phyloP scores from a whole-genome alignment of 1,140 invertebrate species.

The Drosophila triauraria region DNA sequence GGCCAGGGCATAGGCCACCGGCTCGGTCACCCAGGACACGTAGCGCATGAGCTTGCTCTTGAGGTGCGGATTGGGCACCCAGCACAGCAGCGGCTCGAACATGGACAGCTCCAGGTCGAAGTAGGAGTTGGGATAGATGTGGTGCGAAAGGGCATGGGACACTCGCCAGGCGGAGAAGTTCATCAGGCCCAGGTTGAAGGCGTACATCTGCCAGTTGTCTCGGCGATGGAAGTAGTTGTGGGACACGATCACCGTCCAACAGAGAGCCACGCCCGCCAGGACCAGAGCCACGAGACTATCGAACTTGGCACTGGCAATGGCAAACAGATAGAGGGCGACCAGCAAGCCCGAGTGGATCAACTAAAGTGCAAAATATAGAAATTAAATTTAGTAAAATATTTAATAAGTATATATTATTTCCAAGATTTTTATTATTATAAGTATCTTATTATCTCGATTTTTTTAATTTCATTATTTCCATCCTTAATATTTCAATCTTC shows the following conservation, averaged over 20 bases:
- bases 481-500: too few species aligned
- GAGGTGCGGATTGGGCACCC: constrained; percentile 87
- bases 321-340: constrained; percentile 85
- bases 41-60: constrained; percentile 84
- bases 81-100: constrained; percentile 90
- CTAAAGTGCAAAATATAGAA: too few species aligned
- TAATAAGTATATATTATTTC: too few species aligned
- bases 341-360: constrained; percentile 84
- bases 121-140: constrained; percentile 92
- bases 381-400: too few species aligned
- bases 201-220: constrained; percentile 93
- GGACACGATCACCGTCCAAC: constrained; percentile 87
- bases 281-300: constrained; percentile 84
- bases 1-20: constrained; percentile 86
- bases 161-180: constrained; percentile 90
- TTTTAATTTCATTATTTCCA: neutral
- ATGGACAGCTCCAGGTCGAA: constrained; percentile 91
- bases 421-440: too few species aligned
- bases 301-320: constrained; percentile 86
- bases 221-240: constrained; percentile 94
- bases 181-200: constrained; percentile 90
- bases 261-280: constrained; percentile 87
- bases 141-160: constrained; percentile 92
- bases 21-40: constrained; percentile 85
- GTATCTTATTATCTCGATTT: neutral